phyloP scores from a whole-genome alignment of 2,113 vertebrate species.

The Lophura nycthemera region DNA sequence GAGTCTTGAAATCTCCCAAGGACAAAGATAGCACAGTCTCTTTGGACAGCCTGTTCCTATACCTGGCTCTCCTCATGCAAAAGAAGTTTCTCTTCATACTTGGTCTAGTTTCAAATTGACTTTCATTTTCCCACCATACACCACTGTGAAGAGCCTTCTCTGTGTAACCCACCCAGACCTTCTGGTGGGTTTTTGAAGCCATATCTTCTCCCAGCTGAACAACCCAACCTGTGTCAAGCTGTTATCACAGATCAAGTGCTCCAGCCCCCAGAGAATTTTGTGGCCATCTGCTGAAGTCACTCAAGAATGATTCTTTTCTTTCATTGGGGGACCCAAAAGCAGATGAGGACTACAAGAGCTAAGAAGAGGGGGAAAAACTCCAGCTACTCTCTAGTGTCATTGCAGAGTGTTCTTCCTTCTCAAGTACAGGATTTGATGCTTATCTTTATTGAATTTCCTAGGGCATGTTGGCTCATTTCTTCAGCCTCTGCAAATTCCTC shows the following conservation, averaged over 20 bases:
- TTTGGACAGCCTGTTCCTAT: neutral
- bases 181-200: neutral
- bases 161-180: neutral
- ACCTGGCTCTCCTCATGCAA: neutral
- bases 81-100: neutral
- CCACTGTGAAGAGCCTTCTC: neutral
- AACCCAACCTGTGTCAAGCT: neutral
- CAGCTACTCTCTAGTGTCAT: neutral
- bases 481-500: neutral
- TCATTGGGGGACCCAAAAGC: neutral
- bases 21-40: neutral
- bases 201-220: neutral
- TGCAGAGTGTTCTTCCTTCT: neutral
- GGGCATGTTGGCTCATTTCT: neutral
- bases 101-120: neutral
- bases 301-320: neutral
- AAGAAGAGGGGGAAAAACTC: neutral
- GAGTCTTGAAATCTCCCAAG: neutral
- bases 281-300: neutral
- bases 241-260: neutral
- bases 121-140: neutral
- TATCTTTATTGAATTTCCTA: neutral
- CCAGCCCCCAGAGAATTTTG: neutral
- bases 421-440: neutral
- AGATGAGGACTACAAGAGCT: neutral